These are phyloP conservation scores for Chinchilla lanigera DNA, from an alignment of 2,113 vertebrate species.

Conservation along the genomic window DNA sequence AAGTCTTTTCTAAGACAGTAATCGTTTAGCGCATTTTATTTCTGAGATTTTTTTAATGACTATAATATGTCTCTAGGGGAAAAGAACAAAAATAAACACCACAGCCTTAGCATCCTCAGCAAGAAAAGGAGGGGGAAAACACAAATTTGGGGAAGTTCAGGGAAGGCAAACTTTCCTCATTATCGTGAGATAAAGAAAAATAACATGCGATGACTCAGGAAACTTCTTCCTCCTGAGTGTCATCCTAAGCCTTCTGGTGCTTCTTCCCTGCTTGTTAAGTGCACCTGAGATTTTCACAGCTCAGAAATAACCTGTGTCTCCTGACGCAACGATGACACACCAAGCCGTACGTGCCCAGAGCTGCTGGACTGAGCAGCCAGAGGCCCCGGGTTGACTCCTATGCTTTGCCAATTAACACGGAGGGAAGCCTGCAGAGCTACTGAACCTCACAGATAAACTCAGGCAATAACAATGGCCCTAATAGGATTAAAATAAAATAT, in stretches of 20 bases:
- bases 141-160: background rate
- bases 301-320: background rate
- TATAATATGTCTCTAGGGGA: background rate
- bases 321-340: background rate
- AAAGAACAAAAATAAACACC: slow-evolving; percentile 47
- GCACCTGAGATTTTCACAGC: background rate
- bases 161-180: background rate
- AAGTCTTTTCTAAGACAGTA: slow-evolving; percentile 37
- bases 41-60: background rate
- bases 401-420: background rate
- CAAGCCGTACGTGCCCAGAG: background rate
- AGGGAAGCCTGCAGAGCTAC: background rate
- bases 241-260: background rate
- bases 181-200: background rate
- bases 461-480: background rate
- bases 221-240: background rate
- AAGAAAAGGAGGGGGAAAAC: background rate
- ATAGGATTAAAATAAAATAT: background rate
- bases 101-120: background rate
- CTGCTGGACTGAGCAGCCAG: background rate
- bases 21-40: slow-evolving; percentile 40
- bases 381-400: background rate
- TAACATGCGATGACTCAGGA: background rate
- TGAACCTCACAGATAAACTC: background rate
- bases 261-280: background rate